Conservation (phyloP, 1,140 invertebrate genomes). For the Bilobella aurantiaca region DNA sequence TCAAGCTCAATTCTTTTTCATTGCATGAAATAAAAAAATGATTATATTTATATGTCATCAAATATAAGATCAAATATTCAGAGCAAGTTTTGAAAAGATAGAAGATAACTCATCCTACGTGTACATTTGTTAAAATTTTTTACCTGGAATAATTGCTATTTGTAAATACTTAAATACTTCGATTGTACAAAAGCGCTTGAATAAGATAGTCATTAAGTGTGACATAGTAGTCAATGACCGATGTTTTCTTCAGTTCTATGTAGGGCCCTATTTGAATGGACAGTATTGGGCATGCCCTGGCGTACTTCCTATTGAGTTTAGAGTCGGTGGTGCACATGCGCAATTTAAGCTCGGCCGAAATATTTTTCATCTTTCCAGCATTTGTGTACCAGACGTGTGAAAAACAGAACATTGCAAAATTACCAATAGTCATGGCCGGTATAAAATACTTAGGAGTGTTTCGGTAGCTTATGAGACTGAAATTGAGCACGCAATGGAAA, state of each 20-base stretch:
- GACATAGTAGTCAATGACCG: neutral
- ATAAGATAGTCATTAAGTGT: neutral
- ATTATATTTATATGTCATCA: too few species aligned
- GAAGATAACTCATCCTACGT: too few species aligned
- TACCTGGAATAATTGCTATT: too few species aligned
- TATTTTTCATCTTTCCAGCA: neutral
- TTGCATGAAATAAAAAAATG: too few species aligned
- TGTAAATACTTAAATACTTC: too few species aligned
- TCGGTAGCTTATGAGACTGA: neutral
- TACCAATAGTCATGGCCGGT: neutral
- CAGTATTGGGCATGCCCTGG: neutral
- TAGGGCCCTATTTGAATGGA: neutral
- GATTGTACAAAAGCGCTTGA: neutral
- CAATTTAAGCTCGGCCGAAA: neutral
- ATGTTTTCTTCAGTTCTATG: neutral
- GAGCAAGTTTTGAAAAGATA: too few species aligned
- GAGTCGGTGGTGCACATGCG: neutral
- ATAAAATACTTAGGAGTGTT: neutral
- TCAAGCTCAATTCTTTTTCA: too few species aligned
- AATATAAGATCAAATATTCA: too few species aligned
- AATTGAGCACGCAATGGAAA: neutral
- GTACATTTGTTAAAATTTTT: too few species aligned
- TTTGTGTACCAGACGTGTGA: neutral
- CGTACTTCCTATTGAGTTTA: neutral
- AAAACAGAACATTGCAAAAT: neutral